phyloP scores from a whole-genome alignment of 2,888 invertebrate species.

The Deilephila porcellus region DNA sequence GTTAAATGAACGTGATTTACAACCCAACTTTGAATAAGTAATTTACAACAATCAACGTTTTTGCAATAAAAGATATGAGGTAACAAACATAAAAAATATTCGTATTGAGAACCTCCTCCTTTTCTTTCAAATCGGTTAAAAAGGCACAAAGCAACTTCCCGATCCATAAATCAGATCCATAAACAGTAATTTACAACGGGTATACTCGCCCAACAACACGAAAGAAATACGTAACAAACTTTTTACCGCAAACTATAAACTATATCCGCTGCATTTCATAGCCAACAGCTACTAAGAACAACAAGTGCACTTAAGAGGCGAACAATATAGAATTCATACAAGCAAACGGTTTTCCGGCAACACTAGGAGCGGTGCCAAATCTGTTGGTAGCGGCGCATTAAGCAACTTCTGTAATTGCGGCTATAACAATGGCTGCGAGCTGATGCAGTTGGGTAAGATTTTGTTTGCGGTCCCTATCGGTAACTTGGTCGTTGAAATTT shows the following conservation, averaged over 20 bases:
- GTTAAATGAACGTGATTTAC: too few species aligned
- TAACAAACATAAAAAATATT: too few species aligned
- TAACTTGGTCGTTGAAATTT: neutral
- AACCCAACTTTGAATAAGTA: too few species aligned
- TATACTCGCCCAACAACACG: neutral
- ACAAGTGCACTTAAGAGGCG: slow-evolving; percentile 14
- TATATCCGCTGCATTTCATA: slow-evolving; percentile 13
- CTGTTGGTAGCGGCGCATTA: slow-evolving; percentile 11
- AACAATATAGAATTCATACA: slow-evolving; percentile 21
- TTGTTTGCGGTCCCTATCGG: neutral
- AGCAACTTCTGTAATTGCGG: slow-evolving; percentile 8
- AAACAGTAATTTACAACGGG: neutral
- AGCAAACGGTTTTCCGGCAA: neutral
- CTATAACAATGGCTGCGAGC: neutral
- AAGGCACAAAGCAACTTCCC: too few species aligned
- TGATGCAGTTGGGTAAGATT: neutral
- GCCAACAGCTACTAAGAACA: slow-evolving; percentile 2
- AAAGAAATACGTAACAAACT: neutral
- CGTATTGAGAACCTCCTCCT: too few species aligned
- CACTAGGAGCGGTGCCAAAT: slow-evolving; percentile 7
- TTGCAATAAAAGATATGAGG: too few species aligned
- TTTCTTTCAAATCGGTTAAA: too few species aligned
- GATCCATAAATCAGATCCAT: too few species aligned
- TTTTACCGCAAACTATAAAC: slow-evolving; percentile 13
- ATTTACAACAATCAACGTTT: too few species aligned